These are phyloP conservation scores for Girardinichthys multiradiatus DNA, from an alignment of 2,113 vertebrate genomes.

Conservation along the genomic window DNA sequence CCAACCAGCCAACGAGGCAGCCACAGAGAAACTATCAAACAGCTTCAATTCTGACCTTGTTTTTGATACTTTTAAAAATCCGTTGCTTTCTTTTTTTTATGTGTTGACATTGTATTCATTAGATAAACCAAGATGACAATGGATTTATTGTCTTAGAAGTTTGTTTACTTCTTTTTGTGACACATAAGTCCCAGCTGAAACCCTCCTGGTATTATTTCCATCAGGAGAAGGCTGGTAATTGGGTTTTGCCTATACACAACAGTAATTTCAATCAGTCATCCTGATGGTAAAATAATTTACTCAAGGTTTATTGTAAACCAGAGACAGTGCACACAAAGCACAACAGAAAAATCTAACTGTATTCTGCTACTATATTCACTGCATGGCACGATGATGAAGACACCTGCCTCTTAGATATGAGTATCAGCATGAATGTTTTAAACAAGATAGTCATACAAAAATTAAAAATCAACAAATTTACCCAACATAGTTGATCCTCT, in stretches of 20 bases:
- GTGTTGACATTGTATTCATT: neutral
- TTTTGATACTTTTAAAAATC: conserved; percentile 1
- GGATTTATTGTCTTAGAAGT: conserved; percentile 21
- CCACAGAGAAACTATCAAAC: conserved; percentile 17
- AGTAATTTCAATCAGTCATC: conserved; percentile 49
- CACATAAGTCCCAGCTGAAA: conserved; percentile 26
- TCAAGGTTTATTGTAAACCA: conserved; percentile 52
- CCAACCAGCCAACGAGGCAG: conserved; percentile 45
- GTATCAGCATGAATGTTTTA: neutral
- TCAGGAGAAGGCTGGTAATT: conserved; percentile 41
- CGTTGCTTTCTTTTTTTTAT: neutral
- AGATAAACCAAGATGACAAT: conserved; percentile 6
- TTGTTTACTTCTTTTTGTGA: conserved; percentile 42
- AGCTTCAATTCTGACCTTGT: conserved; percentile 12
- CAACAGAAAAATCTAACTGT: neutral
- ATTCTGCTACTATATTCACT: conserved; percentile 4
- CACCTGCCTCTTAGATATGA: neutral
- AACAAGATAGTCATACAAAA: neutral
- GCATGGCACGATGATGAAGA: neutral
- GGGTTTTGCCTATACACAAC: conserved; percentile 44
- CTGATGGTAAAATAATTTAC: conserved; percentile 68
- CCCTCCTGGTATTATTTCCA: conserved; percentile 27
- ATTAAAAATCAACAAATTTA: no score
- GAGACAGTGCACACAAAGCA: conserved; percentile 29
- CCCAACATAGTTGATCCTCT: no score